Conservation (phyloP, 2,113 vertebrate genomes). For the Mesoclemmys tuberculata region DNA sequence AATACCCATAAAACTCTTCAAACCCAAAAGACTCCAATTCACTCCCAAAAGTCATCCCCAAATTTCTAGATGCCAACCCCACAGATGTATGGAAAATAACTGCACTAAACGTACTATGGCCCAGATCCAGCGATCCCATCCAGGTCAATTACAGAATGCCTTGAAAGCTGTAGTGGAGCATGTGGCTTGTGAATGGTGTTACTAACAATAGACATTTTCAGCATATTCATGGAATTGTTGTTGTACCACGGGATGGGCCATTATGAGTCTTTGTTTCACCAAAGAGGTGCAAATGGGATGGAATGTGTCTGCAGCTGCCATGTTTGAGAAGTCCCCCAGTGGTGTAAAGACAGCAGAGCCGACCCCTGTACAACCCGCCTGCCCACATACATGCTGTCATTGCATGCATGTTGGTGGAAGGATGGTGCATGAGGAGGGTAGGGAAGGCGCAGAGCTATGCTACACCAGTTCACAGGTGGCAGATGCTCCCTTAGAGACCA, state of each 20-base stretch:
- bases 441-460: not conserved
- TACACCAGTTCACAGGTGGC: not conserved
- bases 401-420: not conserved
- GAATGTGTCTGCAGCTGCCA: not conserved
- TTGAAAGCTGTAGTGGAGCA: not conserved
- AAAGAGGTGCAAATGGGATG: not conserved
- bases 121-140: not conserved
- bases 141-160: not conserved
- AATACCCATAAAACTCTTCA: not conserved
- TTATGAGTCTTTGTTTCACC: not conserved
- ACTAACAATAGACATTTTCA: not conserved
- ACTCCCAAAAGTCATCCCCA: not conserved
- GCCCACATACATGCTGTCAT: not conserved
- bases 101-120: not conserved
- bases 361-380: no score
- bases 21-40: not conserved
- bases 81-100: not conserved
- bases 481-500: not conserved
- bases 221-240: not conserved
- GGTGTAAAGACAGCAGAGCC: not conserved
- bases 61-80: not conserved
- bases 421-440: not conserved
- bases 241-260: not conserved
- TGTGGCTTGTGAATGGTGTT: not conserved
- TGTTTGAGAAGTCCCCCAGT: not conserved